Base-by-base conservation (phyloP, 37 sponge, comb jelly and placozoan species). In the Spongia lamella region DNA sequence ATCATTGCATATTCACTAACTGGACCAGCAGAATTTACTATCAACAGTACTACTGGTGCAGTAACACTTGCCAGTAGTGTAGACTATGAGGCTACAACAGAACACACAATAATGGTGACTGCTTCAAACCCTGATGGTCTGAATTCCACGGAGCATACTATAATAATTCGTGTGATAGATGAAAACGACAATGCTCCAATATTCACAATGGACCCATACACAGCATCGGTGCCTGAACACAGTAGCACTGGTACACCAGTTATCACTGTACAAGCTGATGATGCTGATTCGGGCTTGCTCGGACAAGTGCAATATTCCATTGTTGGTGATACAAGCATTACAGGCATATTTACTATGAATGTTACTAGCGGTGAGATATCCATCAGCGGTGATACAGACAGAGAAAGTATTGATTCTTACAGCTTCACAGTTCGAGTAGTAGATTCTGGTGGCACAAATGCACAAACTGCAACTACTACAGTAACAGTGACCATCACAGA, bases 161-260 rank as follows among this genome's bases (percentile, higher is more conserved):
- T 86, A 1, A 27, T 36, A 6, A 79, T 91, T 34, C 55, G 15
- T 27, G 59, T 91, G 21, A 15, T 69, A 7, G 92, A 91, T 55
- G 73, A 70, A 9, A 91, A 91, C 56, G 91, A 90, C 73, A 85
- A 85, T 30, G 25, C 74, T 40, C 91, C 91, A 30, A 7, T 36
- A 7, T 85, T 90, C 70, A 27, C 58, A 56, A 27, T 1, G 71
- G 71, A 39, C 36, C 50, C 53, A 50, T 70, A 1, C 3, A 19
- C 22, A 40, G 43, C 71, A 47, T 37, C 53, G 43, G 36, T 31
- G 53, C 21, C 29, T 43, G 89, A 88, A 38, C 22, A 38, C 34
- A 47, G 61, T 15, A 7, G 32, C 0, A 55, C 67, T 31, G 72
- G 77, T 20, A 68, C 70, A 0, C 15, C 77, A 24, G 66, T 83